These are phyloP conservation scores for Porites rus DNA, from an alignment of 92 coral and sea anemone genomes.

Conservation along the genomic window DNA sequence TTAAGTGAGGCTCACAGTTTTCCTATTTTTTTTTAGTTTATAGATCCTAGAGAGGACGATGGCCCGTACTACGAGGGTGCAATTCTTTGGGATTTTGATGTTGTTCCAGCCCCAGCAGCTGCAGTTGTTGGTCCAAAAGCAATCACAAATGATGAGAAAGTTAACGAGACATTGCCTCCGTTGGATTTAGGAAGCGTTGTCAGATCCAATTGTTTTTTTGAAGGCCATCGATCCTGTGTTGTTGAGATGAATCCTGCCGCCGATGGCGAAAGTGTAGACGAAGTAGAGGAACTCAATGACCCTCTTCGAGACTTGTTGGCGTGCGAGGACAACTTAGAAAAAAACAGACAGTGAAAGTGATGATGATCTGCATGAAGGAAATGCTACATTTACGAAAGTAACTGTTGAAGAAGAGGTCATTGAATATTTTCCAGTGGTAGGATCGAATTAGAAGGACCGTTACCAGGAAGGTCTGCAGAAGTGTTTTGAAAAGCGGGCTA, in stretches of 20 bases:
- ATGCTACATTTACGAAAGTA: neutral
- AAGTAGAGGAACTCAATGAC: slow-evolving; percentile 8
- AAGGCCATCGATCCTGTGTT: neutral
- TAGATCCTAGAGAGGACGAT: slow-evolving; percentile 46
- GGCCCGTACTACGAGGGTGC: slow-evolving; percentile 9
- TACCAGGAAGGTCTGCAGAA: slow-evolving; percentile 56
- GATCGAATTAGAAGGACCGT: slow-evolving; percentile 44
- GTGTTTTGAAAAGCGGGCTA: slow-evolving; percentile 1
- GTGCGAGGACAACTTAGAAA: neutral
- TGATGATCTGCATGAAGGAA: slow-evolving; percentile 23
- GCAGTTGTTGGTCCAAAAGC: slow-evolving; percentile 15
- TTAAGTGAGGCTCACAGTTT: neutral
- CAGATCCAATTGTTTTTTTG: slow-evolving; percentile 51
- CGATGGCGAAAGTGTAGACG: neutral
- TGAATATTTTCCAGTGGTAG: slow-evolving; percentile 19
- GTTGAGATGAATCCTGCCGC: slow-evolving; percentile 2
- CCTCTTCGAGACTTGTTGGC: neutral
- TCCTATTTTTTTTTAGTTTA: slow-evolving; percentile 30
- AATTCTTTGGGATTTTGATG: slow-evolving; percentile 55
- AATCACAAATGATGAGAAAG: neutral
- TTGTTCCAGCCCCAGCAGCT: slow-evolving; percentile 51
- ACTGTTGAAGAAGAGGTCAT: too few relatives aligned
- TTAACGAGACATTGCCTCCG: slow-evolving; percentile 41
- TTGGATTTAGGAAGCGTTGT: slow-evolving; percentile 18
- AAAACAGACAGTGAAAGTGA: slow-evolving; percentile 1